Conservation (phyloP, 2,888 invertebrate genomes). For the Lochmaea capreae region DNA sequence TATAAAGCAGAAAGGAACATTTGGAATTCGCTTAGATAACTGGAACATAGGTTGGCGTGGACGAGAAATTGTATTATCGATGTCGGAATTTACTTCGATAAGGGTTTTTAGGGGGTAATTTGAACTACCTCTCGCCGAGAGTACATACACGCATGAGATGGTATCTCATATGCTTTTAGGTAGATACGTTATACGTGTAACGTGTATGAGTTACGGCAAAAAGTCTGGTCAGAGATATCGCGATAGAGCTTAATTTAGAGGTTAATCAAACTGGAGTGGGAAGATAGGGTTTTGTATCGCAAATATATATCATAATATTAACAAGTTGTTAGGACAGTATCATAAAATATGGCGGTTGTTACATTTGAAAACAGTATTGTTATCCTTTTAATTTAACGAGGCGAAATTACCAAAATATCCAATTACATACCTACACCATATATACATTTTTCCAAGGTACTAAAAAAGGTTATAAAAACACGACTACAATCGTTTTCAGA, state of each 20-base stretch:
- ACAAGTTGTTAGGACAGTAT: background rate
- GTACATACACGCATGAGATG: conserved; percentile 40
- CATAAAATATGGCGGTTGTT: background rate
- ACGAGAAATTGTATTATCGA: conserved; percentile 46
- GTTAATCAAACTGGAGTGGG: conserved; percentile 21
- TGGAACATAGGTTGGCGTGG: conserved; percentile 40
- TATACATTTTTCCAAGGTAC: no score
- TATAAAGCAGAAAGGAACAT: conserved; percentile 40
- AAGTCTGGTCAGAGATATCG: conserved; percentile 19
- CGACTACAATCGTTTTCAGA: no score
- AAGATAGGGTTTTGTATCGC: conserved; percentile 9
- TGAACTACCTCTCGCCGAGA: conserved; percentile 42
- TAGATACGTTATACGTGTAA: conserved; percentile 36
- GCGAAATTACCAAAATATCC: no score
- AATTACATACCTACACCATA: no score
- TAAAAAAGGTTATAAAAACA: no score
- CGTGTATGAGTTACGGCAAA: conserved; percentile 22
- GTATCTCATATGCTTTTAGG: conserved; percentile 43
- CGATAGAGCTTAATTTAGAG: conserved; percentile 17
- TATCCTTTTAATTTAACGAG: no score
- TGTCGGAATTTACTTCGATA: conserved; percentile 45
- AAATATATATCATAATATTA: background rate
- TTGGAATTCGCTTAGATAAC: conserved; percentile 44
- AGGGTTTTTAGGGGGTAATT: conserved; percentile 46
- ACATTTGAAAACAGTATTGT: no score